A percentile compares a stretch with the other conserved stretches of the same genome.
phyloP scores from a whole-genome alignment of 2,888 invertebrate genomes.

The Heliconius ethilla region DNA sequence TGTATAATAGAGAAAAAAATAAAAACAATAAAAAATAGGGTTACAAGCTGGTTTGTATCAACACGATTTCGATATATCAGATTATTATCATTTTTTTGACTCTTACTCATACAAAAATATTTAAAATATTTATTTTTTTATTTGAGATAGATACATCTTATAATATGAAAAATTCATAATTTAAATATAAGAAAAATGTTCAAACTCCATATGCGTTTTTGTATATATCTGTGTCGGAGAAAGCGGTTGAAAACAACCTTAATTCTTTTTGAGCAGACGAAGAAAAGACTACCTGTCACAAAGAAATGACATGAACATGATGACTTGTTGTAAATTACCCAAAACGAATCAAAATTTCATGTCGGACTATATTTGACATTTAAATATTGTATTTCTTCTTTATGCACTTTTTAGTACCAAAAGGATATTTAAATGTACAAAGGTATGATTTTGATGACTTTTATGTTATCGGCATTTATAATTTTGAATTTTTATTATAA shows the following conservation, averaged over 20 bases:
- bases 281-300: conserved; percentile 4
- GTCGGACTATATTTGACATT: neutral
- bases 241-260: conserved; percentile 4
- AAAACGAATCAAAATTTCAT: conserved; percentile 7
- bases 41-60: neutral
- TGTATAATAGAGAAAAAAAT: conserved; percentile 27
- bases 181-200: no score
- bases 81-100: neutral
- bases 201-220: neutral
- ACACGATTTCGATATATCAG: neutral
- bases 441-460: neutral
- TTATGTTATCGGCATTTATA: neutral
- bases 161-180: no score
- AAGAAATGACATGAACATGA: conserved; percentile 9
- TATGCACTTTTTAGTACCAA: neutral
- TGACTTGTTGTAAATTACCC: conserved; percentile 16
- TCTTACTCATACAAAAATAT: no score
- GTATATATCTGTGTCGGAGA: conserved; percentile 12
- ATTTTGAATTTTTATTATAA: no score
- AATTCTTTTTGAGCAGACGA: conserved; percentile 9
- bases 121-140: neutral
- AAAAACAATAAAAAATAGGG: neutral
- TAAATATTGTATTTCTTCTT: conserved; percentile 30
- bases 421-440: neutral
- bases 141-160: neutral